Evolutionary conservation across 2,888 invertebrate species (phyloP), one percentile per base, ranked within the genome.

Genomic region (Epinotia demarniana): DNA sequence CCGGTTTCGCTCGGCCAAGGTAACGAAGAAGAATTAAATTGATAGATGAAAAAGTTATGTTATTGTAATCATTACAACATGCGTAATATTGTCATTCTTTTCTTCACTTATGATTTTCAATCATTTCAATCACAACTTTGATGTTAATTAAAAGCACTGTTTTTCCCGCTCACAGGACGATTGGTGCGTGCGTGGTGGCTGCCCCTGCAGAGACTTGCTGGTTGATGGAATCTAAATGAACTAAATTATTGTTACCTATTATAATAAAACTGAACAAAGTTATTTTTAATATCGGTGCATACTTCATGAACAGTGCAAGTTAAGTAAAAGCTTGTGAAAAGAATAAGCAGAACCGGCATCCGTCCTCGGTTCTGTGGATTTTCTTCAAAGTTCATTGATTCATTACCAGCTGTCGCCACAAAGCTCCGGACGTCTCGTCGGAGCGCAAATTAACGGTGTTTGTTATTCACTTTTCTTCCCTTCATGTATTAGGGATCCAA

Each of bases 391-490:
- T 60, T 60, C 58, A 58, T 69, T 33, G 33, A 66, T 55, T 69
- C 57, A 58, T 69, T 60, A 60, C 58, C 69, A 69, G 58, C 69
- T 69, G 69, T 69, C 69, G 46, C 43, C 23, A 69, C 58, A 27
- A 60, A 53, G 12, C 66, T 5, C 19, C 58, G 46, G 69, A 57
- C 58, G 69, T 39, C 58, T 23, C 43, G 69, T 60, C 60, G 69
- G 23, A 60, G 69, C 69, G 58, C 58, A 69, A 69, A 69, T 69
- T 69, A 69, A 69, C 69, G 69, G 58, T 69, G 58, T 60, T 69
- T 69, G 43, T 58, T 69, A 58, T 69, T 60, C 69, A 64, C 57
- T 64, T 72, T 72, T 63, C 72, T 64, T 72, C 61, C 27, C 53
- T 71, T 64, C 19, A 33, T 18, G 57, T 18, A 57, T 64, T 57